Conservation (phyloP, 2,888 invertebrate genomes). For the Drosophila flavopinicola region DNA sequence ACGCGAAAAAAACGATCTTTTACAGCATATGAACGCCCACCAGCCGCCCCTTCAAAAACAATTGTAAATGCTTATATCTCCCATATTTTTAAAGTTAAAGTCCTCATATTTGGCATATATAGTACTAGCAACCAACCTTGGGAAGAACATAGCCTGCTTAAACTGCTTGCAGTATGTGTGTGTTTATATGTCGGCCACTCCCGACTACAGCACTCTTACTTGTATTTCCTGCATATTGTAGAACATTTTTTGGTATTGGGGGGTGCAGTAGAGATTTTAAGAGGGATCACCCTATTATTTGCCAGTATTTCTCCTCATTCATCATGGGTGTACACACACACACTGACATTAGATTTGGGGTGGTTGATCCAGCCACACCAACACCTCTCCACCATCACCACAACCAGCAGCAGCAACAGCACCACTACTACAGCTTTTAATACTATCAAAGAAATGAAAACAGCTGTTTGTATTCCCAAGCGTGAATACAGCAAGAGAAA, state of each 20-base stretch:
- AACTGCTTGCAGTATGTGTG: too few species aligned
- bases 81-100: too few species aligned
- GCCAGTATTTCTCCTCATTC: constrained; percentile 19
- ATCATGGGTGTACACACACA: constrained; percentile 14
- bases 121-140: too few species aligned
- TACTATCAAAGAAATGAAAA: constrained; percentile 12
- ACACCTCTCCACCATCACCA: constrained; percentile 9
- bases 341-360: constrained; percentile 44
- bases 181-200: too few species aligned
- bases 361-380: constrained; percentile 44
- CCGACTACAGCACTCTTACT: too few species aligned
- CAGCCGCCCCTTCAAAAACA: too few species aligned
- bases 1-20: too few species aligned
- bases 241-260: constrained; percentile 16
- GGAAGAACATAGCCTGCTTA: too few species aligned
- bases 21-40: too few species aligned
- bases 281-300: constrained; percentile 42
- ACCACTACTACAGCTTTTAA: constrained; percentile 5
- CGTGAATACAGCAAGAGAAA: constrained; percentile 40
- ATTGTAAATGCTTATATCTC: too few species aligned
- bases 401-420: not conserved
- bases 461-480: constrained; percentile 56
- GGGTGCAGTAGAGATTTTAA: constrained; percentile 41
- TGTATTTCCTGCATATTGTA: constrained; percentile 20
- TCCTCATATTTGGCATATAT: too few species aligned